Conservation (phyloP, 64 coral and sea anemone genomes). For the Montipora sp. region DNA sequence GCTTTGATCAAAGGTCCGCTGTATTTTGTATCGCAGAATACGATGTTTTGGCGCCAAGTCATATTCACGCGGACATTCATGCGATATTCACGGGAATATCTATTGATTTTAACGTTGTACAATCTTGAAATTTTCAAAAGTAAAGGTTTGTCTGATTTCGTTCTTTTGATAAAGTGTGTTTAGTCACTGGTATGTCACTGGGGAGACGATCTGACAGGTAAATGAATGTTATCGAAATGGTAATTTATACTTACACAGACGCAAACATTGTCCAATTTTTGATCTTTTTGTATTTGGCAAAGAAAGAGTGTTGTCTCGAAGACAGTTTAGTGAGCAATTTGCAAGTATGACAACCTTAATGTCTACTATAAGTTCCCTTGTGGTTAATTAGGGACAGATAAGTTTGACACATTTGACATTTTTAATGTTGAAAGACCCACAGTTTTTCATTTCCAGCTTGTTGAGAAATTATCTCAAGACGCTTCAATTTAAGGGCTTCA, state of each 20-base stretch:
- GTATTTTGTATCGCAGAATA: neutral
- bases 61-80: neutral
- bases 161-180: conserved; percentile 44
- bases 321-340: neutral
- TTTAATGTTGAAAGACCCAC: neutral
- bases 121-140: conserved; percentile 1
- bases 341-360: neutral
- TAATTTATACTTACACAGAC: neutral
- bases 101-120: neutral
- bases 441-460: neutral
- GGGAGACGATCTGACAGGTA: conserved; percentile 87
- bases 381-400: neutral
- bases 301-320: neutral
- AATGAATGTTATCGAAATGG: neutral
- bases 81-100: neutral
- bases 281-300: neutral
- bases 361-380: neutral
- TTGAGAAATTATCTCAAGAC: too few species aligned
- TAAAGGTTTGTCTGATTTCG: neutral
- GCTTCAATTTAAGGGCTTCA: too few species aligned
- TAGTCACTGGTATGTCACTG: conserved; percentile 71
- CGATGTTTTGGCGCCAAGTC: conserved; percentile 46
- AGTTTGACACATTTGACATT: neutral
- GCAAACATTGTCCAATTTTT: neutral
- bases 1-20: neutral